Conservation (phyloP, 2,888 invertebrate species). For the Apantesis nais region DNA sequence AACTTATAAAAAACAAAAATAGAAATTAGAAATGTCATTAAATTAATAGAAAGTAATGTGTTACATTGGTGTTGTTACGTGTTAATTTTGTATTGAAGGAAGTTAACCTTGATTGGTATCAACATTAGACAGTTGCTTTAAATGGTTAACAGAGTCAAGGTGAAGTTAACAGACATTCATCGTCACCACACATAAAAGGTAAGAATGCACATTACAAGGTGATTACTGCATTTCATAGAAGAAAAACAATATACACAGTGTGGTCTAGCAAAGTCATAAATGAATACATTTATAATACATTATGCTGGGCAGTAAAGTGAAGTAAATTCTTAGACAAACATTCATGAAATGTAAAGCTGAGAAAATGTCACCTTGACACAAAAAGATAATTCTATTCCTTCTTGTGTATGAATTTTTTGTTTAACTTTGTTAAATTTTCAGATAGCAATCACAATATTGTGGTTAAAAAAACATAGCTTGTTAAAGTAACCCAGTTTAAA, state of each 20-base stretch:
- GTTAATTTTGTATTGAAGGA: constrained; percentile 15
- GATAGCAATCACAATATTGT: neutral
- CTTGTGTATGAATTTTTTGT: constrained; percentile 24
- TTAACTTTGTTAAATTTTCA: neutral
- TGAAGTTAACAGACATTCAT: constrained; percentile 37
- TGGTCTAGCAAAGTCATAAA: neutral
- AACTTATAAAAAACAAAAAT: neutral
- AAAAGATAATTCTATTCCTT: constrained; percentile 53
- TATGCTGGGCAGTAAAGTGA: neutral
- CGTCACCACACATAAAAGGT: constrained; percentile 25
- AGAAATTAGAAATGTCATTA: neutral
- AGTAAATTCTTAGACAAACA: constrained; percentile 6
- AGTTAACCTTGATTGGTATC: constrained; percentile 42
- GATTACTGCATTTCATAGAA: constrained; percentile 24
- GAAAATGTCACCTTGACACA: constrained; percentile 62
- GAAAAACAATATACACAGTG: neutral
- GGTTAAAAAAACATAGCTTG: neutral
- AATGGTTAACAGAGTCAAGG: constrained; percentile 61
- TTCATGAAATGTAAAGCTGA: constrained; percentile 18
- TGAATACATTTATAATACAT: neutral
- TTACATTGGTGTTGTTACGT: neutral
- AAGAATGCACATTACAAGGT: constrained; percentile 23
- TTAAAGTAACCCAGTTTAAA: neutral
- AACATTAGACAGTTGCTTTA: constrained; percentile 45
- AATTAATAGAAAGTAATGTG: neutral